Conservation (phyloP, 2,888 invertebrate species). For the Melanophora roralis region DNA sequence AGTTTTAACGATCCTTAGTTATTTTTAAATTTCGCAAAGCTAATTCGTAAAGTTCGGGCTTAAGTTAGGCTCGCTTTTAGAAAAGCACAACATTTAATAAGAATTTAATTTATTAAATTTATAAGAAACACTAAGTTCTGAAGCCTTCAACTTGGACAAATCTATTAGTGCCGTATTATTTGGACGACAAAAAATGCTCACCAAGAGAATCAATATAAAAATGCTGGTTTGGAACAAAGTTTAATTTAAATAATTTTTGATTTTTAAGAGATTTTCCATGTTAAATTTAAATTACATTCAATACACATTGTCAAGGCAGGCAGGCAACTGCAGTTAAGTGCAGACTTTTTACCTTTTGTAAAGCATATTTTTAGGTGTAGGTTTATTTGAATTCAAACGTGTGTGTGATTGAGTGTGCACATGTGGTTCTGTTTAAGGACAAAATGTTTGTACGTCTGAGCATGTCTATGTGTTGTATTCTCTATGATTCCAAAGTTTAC, state of each 20-base stretch:
- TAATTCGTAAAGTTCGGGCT: too few species aligned
- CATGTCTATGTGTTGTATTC: slow-evolving; percentile 22
- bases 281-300: background rate
- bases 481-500: slow-evolving; percentile 58
- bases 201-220: too few species aligned
- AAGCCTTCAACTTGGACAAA: too few species aligned
- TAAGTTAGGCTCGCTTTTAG: too few species aligned
- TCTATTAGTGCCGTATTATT: too few species aligned
- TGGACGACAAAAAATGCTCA: too few species aligned
- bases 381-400: too few species aligned
- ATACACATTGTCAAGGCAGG: background rate
- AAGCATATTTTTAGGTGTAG: background rate
- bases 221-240: too few species aligned
- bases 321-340: background rate
- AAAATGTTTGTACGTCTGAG: background rate
- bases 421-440: background rate
- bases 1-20: background rate
- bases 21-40: too few species aligned
- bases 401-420: background rate
- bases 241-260: background rate
- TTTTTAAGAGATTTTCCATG: background rate
- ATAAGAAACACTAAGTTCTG: too few species aligned
- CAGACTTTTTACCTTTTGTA: background rate
- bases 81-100: too few species aligned
- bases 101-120: too few species aligned